These are phyloP conservation scores for Anseranas semipalmata DNA, from an alignment of 2,113 vertebrate species.

Conservation along the genomic window DNA sequence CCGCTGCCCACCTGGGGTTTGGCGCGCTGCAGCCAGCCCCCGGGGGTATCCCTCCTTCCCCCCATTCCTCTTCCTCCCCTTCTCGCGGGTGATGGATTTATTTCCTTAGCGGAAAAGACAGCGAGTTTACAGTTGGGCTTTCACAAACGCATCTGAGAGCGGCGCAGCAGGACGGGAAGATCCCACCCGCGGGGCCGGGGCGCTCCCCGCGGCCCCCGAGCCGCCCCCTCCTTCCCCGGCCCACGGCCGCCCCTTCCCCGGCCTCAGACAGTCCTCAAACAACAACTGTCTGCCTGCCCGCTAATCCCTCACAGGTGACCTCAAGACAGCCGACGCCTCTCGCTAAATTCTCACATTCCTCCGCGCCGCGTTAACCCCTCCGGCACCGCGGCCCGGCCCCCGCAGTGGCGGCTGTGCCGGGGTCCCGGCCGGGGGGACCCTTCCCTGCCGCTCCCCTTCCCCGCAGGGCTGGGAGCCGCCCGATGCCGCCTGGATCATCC, in stretches of 20 bases:
- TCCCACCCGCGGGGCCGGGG: slow-evolving; percentile 35
- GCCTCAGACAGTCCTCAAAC: slow-evolving; percentile 80
- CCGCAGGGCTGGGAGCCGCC: slow-evolving; percentile 11
- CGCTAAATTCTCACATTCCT: slow-evolving; percentile 76
- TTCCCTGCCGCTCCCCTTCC: neutral
- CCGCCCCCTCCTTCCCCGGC: neutral
- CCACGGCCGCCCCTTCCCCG: slow-evolving; percentile 39
- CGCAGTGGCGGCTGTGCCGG: neutral
- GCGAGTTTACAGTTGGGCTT: neutral
- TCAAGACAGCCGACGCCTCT: slow-evolving; percentile 73
- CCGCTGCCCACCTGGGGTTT: neutral
- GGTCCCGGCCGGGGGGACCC: neutral
- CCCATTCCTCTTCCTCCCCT: neutral
- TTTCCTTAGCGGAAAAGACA: neutral
- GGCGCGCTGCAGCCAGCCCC: neutral
- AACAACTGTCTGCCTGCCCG: slow-evolving; percentile 75
- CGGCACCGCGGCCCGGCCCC: neutral
- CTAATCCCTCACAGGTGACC: slow-evolving; percentile 84
- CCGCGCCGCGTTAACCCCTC: slow-evolving; percentile 72
- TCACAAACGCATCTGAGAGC: neutral
- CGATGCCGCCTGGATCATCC: slow-evolving; percentile 55
- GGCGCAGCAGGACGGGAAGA: slow-evolving; percentile 60
- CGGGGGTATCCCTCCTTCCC: neutral
- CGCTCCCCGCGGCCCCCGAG: neutral
- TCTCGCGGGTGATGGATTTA: neutral